These are phyloP conservation scores for Monomorium pharaonis DNA, from an alignment of 1,140 invertebrate species.

Conservation along the genomic window DNA sequence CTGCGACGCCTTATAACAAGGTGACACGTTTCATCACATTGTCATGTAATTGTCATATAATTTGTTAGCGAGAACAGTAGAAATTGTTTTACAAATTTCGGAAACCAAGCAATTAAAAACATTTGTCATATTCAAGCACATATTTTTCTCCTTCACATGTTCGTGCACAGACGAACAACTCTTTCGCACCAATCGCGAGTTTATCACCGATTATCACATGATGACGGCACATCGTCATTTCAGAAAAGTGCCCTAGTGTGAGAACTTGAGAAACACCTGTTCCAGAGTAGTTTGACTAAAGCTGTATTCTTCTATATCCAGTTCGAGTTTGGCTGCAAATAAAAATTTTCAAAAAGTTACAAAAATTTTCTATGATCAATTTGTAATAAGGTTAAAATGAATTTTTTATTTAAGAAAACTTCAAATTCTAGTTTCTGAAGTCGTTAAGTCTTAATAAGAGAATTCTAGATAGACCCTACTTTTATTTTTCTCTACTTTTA, in stretches of 20 bases:
- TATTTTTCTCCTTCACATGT: neutral
- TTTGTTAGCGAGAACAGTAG: neutral
- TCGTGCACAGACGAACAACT: neutral
- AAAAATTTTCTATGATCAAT: neutral
- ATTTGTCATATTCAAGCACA: conserved; percentile 4
- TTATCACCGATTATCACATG: conserved; percentile 50
- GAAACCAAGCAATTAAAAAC: neutral
- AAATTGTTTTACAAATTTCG: neutral
- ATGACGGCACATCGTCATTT: conserved; percentile 77
- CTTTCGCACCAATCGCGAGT: conserved; percentile 26
- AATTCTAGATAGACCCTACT: neutral
- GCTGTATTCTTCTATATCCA: conserved; percentile 92
- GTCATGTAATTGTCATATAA: neutral
- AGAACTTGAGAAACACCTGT: conserved; percentile 95
- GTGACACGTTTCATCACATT: neutral
- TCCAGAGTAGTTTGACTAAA: conserved; percentile 94
- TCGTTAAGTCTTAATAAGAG: neutral
- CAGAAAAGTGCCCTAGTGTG: conserved; percentile 87
- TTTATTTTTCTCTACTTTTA: neutral
- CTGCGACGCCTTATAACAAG: neutral
- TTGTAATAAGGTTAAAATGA: neutral
- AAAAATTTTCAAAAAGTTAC: conserved; percentile 42
- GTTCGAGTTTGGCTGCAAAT: conserved; percentile 88
- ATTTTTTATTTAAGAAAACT: neutral
- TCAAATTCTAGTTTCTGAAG: neutral